Evolutionary conservation across 2,888 invertebrate genomes (phyloP), one percentile per base, ranked within the genome.

Genomic region (Caenorhabditis macrosperma): DNA sequence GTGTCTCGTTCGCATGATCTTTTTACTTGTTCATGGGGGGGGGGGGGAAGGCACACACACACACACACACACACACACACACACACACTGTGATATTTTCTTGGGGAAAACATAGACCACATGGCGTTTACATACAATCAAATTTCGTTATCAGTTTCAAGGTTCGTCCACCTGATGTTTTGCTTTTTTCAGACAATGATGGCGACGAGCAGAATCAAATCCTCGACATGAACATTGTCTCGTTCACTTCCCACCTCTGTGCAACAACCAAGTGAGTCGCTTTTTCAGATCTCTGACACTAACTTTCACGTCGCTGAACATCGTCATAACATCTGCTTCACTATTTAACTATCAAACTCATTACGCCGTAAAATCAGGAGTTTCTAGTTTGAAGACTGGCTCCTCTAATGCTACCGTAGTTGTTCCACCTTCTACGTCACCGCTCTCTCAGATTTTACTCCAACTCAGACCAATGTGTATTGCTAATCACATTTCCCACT

Each of bases 221-320:
- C 41, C 41, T 71, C 71, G 61, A 59, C 33, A 80, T 80, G 80
- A 80, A 76, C 60, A 69, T 80, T 55, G 75, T 80, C 66, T 71
- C 80, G 17, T 76, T 80, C 71, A 80, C 80, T 22, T 80, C 80
- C 9, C 80, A 80, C 17, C 71, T 80, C 22, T 80, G 80, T 59
- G 75, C 79, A 69, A 59, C 79, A 24, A 75, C 74, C 35, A 79
- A 64, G 74, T 74, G 38, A 61, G 74, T 75, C 41, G 44, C 3
- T 35, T 60, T 46, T 54, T 10, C 24, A 28, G 28, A n/a, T 6
- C 7, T 52, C 24, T 48, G 61, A 46, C 57, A 38, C 57, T 59
- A 59, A 59, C 22, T 54, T 15, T n/a, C 50, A 15, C 44, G 9
- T n/a, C n/a, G n/a, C n/a, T n/a, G n/a, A n/a, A n/a, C n/a, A n/a